Conservation (phyloP, 2,113 vertebrate genomes). For the Odocoileus virginianus region DNA sequence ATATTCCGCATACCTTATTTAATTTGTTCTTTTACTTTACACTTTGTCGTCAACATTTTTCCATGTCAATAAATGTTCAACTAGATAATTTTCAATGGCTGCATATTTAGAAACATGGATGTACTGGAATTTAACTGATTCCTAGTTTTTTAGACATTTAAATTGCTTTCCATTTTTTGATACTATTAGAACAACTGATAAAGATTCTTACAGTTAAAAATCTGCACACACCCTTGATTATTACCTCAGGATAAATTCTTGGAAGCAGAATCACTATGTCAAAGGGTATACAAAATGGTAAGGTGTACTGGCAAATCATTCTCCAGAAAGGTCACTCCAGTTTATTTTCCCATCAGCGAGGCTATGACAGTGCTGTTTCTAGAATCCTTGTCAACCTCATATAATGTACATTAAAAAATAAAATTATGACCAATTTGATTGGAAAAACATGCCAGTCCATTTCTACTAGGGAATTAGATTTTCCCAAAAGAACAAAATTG, state of each 20-base stretch:
- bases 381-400: neutral
- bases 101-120: neutral
- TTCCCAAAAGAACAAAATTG: neutral
- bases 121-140: neutral
- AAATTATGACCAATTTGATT: neutral
- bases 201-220: neutral
- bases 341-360: conserved; percentile 16
- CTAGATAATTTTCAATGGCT: neutral
- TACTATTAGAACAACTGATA: neutral
- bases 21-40: conserved; percentile 27
- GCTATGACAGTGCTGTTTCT: neutral
- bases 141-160: conserved; percentile 28
- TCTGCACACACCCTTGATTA: neutral
- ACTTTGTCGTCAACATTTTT: neutral
- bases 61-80: neutral
- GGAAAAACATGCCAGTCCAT: neutral
- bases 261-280: conserved; percentile 3
- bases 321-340: conserved; percentile 9
- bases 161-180: conserved; percentile 3
- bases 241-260: conserved; percentile 25
- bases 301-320: neutral
- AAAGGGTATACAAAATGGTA: conserved; percentile 13
- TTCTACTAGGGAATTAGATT: conserved; percentile 9
- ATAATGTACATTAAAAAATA: neutral
- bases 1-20: neutral